A percentile compares a stretch with the other conserved stretches of the same genome.
phyloP scores from a whole-genome alignment of 2,113 vertebrate species.

The Taxidea taxus region DNA sequence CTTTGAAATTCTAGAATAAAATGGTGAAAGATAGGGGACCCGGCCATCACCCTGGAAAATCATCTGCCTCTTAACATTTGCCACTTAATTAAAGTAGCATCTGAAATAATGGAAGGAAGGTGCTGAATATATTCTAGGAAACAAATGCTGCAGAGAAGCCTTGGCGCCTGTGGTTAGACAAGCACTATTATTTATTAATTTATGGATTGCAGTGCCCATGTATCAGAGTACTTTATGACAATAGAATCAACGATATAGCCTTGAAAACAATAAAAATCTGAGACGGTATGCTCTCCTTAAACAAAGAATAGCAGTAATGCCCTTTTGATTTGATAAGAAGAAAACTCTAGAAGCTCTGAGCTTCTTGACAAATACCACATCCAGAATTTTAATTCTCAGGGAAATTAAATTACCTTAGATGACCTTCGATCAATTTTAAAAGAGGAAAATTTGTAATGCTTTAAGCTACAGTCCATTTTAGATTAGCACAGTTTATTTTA shows the following conservation, averaged over 20 bases:
- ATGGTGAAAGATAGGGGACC: not conserved
- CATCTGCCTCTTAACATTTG: constrained; percentile 4
- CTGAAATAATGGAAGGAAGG: not conserved
- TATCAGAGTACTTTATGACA: constrained; percentile 31
- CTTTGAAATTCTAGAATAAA: constrained; percentile 20
- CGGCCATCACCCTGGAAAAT: constrained; percentile 23
- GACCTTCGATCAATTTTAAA: constrained; percentile 10
- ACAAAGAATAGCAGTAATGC: constrained; percentile 46
- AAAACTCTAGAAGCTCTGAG: constrained; percentile 20
- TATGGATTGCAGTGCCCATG: not conserved
- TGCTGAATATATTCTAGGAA: not conserved
- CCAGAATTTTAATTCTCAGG: constrained; percentile 47
- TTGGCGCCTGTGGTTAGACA: not conserved
- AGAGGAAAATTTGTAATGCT: not conserved
- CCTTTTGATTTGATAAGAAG: constrained; percentile 48
- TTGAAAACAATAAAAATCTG: constrained; percentile 53
- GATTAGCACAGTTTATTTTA: constrained; percentile 47
- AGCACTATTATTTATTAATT: constrained; percentile 50
- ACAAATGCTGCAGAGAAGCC: not conserved
- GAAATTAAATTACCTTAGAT: constrained; percentile 22
- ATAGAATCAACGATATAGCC: constrained; percentile 13
- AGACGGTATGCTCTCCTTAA: not conserved
- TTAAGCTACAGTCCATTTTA: not conserved
- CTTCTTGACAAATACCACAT: constrained; percentile 39
- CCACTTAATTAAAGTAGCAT: constrained; percentile 43